Evolutionary conservation across 2,113 vertebrate genomes (phyloP).

Genomic region (Stegastes partitus): DNA sequence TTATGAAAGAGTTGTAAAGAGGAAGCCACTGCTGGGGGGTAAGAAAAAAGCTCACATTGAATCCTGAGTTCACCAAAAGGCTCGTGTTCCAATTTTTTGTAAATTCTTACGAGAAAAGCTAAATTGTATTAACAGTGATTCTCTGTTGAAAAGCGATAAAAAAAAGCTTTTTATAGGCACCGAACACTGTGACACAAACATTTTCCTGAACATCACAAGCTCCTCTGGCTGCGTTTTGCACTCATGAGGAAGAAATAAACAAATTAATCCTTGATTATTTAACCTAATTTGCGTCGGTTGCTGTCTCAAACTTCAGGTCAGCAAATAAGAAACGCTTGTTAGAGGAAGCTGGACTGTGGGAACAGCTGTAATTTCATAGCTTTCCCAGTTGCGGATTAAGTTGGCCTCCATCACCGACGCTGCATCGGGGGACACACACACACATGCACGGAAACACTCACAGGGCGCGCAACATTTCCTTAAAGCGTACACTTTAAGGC

Average conservation of each 20-base stretch:
- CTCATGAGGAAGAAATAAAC: background rate
- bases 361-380: slow-evolving; percentile 49
- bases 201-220: background rate
- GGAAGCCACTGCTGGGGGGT: too few relatives aligned
- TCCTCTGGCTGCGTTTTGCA: background rate
- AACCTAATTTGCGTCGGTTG: background rate
- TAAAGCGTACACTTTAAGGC: slow-evolving; percentile 39
- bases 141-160: too few relatives aligned
- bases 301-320: background rate
- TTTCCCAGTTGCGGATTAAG: slow-evolving; percentile 8
- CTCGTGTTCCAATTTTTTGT: too few relatives aligned
- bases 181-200: too few relatives aligned
- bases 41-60: too few relatives aligned
- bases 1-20: too few relatives aligned
- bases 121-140: too few relatives aligned
- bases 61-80: too few relatives aligned
- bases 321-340: background rate
- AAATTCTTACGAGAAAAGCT: too few relatives aligned
- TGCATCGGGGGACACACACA: background rate
- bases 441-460: background rate
- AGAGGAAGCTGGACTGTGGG: background rate
- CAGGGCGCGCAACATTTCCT: slow-evolving; percentile 10
- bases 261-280: background rate
- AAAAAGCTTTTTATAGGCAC: too few relatives aligned
- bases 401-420: background rate